Evolutionary conservation across 2,888 invertebrate genomes (phyloP), one percentile per base, ranked within the genome.

Genomic region (Machimus atricapillus): DNA sequence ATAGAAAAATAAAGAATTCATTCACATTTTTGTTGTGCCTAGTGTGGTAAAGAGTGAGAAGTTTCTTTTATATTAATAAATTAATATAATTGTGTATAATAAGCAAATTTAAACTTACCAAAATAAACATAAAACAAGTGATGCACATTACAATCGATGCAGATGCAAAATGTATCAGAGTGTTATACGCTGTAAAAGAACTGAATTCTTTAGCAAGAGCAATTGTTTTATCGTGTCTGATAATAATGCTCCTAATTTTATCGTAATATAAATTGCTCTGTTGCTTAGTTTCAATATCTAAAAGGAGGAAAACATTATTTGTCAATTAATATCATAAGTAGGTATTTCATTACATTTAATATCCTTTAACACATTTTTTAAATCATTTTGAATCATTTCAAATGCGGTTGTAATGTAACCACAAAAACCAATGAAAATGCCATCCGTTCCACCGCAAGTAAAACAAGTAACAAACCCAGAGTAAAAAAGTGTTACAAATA

Each of bases 381-480:
- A 27, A 27, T 66, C 66, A 1, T 12, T 34, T 8, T 40, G 78
- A 19, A 79, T n/a, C 88, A 91, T 90, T 52, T 91, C 90, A 88
- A 92, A 91, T 31, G 91, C 88, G 0, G 90, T 90, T 58, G 90
- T 89, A 86, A 91, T 90, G 87, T 92, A 92, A 87, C 91, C 86
- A 89, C 92, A 92, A 78, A 90, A 89, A 73, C 91, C 91, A 31
- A 92, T 88, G 86, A 92, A 92, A 86, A 91, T 90, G 23, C 92
- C 92, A 89, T 92, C 92, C 37, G 91, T 90, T 83, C 90, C 91
- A 86, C 91, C 90, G 83, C 92, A 91, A 31, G 90, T 90, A 86
- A 90, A 91, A 8, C 90, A 91, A 0, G 91, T 91, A 89, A 91
- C 90, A 79, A 90, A 89, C 5, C 91, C 91, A 76, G 92, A 91